Conservation (phyloP, 64 coral and sea anemone genomes). For the Actinia equina region DNA sequence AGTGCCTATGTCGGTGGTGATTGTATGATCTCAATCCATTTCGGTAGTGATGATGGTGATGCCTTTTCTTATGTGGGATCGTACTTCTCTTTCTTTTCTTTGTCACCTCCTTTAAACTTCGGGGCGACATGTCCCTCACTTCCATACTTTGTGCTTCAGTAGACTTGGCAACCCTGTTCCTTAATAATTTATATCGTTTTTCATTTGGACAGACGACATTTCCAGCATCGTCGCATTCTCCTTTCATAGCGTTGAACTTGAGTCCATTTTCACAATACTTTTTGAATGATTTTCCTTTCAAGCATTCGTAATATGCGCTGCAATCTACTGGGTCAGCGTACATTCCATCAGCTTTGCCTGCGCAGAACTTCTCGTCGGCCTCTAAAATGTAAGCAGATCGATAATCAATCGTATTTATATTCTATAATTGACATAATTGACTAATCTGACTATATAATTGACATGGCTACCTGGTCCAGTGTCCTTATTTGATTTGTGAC, state of each 20-base stretch:
- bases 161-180: neutral
- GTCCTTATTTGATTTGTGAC: slow-evolving; percentile 29
- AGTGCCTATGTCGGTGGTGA: neutral
- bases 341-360: slow-evolving; percentile 39
- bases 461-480: neutral
- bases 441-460: too few species aligned
- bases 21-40: neutral
- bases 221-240: slow-evolving; percentile 24
- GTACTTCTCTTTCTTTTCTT: neutral
- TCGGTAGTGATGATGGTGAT: neutral
- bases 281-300: slow-evolving; percentile 32
- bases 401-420: neutral
- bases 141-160: neutral
- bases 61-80: neutral
- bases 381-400: neutral
- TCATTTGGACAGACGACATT: slow-evolving; percentile 32
- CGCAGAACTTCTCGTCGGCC: slow-evolving; percentile 39
- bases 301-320: slow-evolving; percentile 47
- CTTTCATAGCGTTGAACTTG: slow-evolving; percentile 46
- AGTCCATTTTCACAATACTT: slow-evolving; percentile 44
- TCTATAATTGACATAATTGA: too few species aligned
- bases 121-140: neutral
- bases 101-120: neutral
- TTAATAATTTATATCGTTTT: neutral
- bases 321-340: slow-evolving; percentile 48